Conservation (phyloP, 2,888 invertebrate genomes). For the Dolichopus griseipennis region DNA sequence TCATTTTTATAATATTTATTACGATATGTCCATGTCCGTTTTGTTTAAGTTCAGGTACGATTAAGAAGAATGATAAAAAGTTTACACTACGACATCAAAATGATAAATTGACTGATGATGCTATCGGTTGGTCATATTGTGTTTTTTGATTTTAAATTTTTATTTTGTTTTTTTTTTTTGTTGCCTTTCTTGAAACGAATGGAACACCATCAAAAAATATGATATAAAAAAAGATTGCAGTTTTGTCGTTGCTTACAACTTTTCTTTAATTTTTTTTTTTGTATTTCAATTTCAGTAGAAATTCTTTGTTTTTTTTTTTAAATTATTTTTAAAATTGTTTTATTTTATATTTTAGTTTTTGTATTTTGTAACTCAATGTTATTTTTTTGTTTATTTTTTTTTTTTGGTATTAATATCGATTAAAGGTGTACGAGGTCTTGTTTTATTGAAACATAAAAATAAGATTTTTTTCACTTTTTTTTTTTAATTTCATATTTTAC, state of each 20-base stretch:
- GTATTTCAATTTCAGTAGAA: neutral
- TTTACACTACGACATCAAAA: slow-evolving; percentile 6
- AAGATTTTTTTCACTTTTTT: too few relatives aligned
- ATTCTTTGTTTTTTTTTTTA: too few relatives aligned
- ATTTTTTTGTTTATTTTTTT: too few relatives aligned
- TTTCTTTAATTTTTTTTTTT: too few relatives aligned
- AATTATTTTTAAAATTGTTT: too few relatives aligned
- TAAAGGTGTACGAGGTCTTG: too few relatives aligned
- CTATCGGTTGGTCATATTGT: neutral
- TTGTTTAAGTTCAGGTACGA: neutral
- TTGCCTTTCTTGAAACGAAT: neutral
- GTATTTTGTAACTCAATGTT: too few relatives aligned
- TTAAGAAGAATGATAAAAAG: slow-evolving; percentile 6
- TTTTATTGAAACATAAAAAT: too few relatives aligned
- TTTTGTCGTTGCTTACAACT: neutral
- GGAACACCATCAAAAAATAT: neutral
- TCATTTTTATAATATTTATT: neutral
- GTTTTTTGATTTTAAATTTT: neutral
- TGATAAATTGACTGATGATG: slow-evolving; percentile 6
- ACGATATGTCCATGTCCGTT: slow-evolving; percentile 4
- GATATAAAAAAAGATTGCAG: neutral
- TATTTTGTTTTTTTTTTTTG: neutral
- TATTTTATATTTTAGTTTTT: too few relatives aligned
- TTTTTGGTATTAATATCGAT: too few relatives aligned
- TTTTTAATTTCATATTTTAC: too few relatives aligned